These are phyloP conservation scores for Lepidotrigona ventralis DNA, from an alignment of 1,140 invertebrate species.

Conservation along the genomic window DNA sequence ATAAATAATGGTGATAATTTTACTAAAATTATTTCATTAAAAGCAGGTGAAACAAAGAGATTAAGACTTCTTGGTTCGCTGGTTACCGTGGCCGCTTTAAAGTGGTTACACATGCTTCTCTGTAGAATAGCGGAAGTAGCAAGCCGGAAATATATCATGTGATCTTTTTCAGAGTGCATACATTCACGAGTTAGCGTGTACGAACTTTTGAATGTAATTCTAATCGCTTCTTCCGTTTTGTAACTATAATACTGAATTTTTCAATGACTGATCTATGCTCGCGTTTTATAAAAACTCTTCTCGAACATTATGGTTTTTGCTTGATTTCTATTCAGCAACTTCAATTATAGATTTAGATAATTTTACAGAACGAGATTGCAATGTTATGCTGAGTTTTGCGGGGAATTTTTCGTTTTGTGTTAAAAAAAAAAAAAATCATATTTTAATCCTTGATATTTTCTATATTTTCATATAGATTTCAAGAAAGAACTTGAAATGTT, in stretches of 20 bases:
- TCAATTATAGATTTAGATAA: not conserved
- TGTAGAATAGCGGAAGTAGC: constrained; percentile 56
- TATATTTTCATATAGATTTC: not conserved
- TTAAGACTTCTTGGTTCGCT: constrained; percentile 49
- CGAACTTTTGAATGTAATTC: constrained; percentile 12
- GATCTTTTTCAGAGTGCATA: constrained; percentile 45
- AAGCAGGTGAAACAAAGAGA: constrained; percentile 22
- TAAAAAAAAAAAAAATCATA: not conserved
- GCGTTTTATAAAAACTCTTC: not conserved
- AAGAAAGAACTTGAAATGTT: not conserved
- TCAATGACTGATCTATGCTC: not conserved
- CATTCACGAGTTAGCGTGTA: not conserved
- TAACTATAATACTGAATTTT: not conserved
- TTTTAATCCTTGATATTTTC: not conserved
- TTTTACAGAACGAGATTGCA: constrained; percentile 5
- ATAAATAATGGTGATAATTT: not conserved
- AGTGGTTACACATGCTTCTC: constrained; percentile 52
- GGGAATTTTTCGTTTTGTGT: not conserved
- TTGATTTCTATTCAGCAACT: constrained; percentile 16
- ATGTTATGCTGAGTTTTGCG: not conserved
- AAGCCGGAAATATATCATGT: constrained; percentile 54
- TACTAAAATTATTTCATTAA: constrained; percentile 5
- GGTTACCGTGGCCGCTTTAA: constrained; percentile 43
- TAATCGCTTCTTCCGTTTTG: constrained; percentile 9
- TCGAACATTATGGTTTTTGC: not conserved